A percentile compares a stretch with the other conserved stretches of the same genome.
Conservation (phyloP, 2,888 invertebrate species). For the Celastrina argiolus region DNA sequence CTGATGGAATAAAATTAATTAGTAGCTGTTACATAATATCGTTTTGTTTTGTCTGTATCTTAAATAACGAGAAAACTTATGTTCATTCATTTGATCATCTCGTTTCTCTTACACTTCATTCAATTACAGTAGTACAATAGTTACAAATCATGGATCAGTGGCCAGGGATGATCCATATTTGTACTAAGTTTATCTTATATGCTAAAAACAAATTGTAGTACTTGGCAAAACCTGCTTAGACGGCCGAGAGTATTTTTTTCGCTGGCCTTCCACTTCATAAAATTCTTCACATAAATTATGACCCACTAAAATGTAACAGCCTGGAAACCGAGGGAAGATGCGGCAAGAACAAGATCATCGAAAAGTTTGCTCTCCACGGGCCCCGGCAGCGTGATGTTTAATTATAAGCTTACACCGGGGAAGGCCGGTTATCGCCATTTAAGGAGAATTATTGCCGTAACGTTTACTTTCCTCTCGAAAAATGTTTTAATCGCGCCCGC, state of each 20-base stretch:
- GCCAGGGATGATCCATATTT: too few relatives aligned
- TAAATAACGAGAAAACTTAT: too few relatives aligned
- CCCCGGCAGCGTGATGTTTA: background rate
- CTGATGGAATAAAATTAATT: too few relatives aligned
- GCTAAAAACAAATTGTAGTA: background rate
- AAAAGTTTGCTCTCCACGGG: background rate
- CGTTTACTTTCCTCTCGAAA: background rate
- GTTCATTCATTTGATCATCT: too few relatives aligned
- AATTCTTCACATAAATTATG: constrained; percentile 11
- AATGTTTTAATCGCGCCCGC: constrained; percentile 5
- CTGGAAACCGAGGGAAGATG: constrained; percentile 2
- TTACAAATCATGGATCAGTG: too few relatives aligned
- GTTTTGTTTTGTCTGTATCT: too few relatives aligned
- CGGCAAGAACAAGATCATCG: background rate
- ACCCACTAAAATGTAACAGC: constrained; percentile 11
- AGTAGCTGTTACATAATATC: too few relatives aligned
- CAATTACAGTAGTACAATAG: too few relatives aligned
- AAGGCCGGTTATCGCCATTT: background rate
- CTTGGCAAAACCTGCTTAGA: background rate
- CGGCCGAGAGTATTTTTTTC: background rate
- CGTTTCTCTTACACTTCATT: too few relatives aligned
- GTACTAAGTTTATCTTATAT: too few relatives aligned
- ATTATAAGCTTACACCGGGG: background rate
- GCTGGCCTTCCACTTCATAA: background rate
- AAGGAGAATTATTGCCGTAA: background rate